Evolutionary conservation across 2,113 vertebrate genomes (phyloP), one percentile per base, ranked within the genome.

Genomic region (Hippocampus abdominalis): DNA sequence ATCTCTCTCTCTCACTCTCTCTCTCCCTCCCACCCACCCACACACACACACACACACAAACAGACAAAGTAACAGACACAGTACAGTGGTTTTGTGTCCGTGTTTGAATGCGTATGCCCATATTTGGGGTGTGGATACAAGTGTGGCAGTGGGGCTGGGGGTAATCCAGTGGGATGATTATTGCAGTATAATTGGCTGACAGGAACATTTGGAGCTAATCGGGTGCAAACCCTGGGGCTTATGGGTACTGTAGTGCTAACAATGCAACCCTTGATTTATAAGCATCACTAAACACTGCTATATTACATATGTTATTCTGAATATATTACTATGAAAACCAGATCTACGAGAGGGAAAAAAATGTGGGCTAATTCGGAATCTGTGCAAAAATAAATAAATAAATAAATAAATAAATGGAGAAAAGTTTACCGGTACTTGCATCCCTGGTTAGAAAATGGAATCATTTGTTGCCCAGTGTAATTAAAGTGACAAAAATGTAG

Each of bases 191-290:
- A 88, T 84, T 89, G 79, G 80, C 73, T 82, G 83, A 76, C 81
- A 73, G 72, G 76, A 84, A 62, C 75, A 79, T 81, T 88, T 86
- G 79, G 74, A 87, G 74, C 79, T 89, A 88, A 89, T 86, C 84
- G 85, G 81, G 84, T 70, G 74, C 85, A 84, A 84, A 86, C 82
- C 83, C 79, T 64, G 46, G 77, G 82, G 87, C 75, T 87, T 87
- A 68, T 86, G 88, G 87, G 86, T 85, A 89, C 80, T 85, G 87
- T 84, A 86, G 85, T 88, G 72, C 60, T 10, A 67, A 76, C 81
- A 78, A 80, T 82, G 73, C 51, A 53, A 13, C 16, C 48, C 32
- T 36, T 36, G 32, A 36, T 36, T 36, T 36, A 5, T 36, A 6
- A 6, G 5, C 32, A 36, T 36, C 32, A 36, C 32, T 36, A 36